Evolutionary conservation across 1,140 invertebrate species (phyloP).

Genomic region (Galendromus occidentalis): DNA sequence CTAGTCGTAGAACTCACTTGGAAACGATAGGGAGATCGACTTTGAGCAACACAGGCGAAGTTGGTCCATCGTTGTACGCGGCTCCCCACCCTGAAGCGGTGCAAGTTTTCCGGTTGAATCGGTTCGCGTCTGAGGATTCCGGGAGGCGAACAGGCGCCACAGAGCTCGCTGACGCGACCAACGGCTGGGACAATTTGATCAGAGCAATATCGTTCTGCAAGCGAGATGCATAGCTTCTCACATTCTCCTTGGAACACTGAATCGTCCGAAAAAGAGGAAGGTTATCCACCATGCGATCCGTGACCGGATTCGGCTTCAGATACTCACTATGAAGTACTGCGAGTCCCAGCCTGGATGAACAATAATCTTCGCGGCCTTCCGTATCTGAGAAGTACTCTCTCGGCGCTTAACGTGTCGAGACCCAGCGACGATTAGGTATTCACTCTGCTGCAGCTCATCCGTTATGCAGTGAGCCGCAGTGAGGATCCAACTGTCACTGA

Average conservation of each 20-base stretch:
- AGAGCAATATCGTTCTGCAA: neutral
- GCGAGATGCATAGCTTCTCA: too few relatives aligned
- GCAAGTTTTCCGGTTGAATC: neutral
- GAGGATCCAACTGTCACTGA: slow-evolving; percentile 17
- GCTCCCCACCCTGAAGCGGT: neutral
- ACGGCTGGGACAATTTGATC: neutral
- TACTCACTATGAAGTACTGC: neutral
- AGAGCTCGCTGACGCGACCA: neutral
- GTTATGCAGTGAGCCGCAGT: slow-evolving; percentile 20
- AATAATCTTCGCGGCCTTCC: neutral
- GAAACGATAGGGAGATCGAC: neutral
- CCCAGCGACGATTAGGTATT: neutral
- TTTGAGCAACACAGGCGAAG: neutral
- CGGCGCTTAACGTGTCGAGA: neutral
- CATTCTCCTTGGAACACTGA: too few relatives aligned
- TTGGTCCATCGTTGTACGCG: neutral
- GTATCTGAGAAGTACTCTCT: neutral
- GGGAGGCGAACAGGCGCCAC: neutral
- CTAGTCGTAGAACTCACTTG: neutral
- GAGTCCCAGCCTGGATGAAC: neutral
- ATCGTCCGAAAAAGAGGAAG: too few relatives aligned
- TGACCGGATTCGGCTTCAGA: too few relatives aligned
- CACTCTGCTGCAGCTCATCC: neutral
- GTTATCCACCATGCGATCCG: neutral
- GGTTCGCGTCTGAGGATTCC: neutral